These are phyloP conservation scores for Pangasius djambal DNA, from an alignment of 2,797 vertebrate genomes.

Conservation along the genomic window DNA sequence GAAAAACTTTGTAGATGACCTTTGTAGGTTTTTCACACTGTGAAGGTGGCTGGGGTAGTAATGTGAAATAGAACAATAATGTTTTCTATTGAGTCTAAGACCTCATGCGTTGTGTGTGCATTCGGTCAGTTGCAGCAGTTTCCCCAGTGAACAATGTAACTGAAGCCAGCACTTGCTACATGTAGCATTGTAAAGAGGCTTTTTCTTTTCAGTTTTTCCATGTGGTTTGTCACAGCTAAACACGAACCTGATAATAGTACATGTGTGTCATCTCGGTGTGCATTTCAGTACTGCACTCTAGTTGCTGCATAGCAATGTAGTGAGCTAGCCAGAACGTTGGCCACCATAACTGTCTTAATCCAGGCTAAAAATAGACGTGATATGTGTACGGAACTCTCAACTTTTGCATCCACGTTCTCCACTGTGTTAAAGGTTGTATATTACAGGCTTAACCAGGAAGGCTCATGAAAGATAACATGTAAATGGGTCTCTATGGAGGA, in stretches of 20 bases:
- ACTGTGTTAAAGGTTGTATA: constrained; percentile 31
- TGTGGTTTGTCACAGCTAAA: constrained; percentile 29
- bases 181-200: constrained; percentile 24
- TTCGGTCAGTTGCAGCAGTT: constrained; percentile 24
- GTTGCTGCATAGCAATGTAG: constrained; percentile 27
- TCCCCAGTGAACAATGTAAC: constrained; percentile 12
- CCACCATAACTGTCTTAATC: constrained; percentile 30
- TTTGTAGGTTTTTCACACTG: constrained; percentile 56
- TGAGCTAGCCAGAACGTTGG: constrained; percentile 20
- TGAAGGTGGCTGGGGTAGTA: constrained; percentile 60
- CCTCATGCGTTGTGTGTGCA: constrained; percentile 18
- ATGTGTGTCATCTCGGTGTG: constrained; percentile 37
- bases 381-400: constrained; percentile 23
- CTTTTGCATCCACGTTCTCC: constrained; percentile 27
- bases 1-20: constrained; percentile 37
- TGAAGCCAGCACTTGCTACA: constrained; percentile 44
- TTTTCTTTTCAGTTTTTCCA: constrained; percentile 11
- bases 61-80: constrained; percentile 54
- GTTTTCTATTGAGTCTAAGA: constrained; percentile 45
- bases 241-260: constrained; percentile 21
- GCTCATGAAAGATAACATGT: constrained; percentile 28
- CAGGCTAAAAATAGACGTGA: constrained; percentile 25
- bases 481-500: constrained; percentile 28
- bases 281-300: constrained; percentile 38
- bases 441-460: constrained; percentile 28